Percentiles rank a stretch among this genome's conserved stretches.
Evolutionary conservation across 2,797 vertebrate genomes (phyloP).

Genomic region (Pseudochirops corinnae): DNA sequence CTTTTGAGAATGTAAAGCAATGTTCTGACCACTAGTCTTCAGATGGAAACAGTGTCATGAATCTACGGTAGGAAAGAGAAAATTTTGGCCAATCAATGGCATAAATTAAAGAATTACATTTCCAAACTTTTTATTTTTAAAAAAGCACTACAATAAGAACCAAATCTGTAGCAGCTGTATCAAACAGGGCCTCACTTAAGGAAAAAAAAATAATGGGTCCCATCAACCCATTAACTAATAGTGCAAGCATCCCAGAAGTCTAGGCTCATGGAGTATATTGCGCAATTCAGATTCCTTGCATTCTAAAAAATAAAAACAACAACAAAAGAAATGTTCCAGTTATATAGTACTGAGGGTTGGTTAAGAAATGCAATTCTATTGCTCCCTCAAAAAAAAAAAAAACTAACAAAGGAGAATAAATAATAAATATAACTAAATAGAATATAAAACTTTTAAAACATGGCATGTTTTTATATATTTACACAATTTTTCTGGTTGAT

Average conservation of each 20-base stretch:
- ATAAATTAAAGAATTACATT: slow-evolving; percentile 48
- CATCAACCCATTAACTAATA: slow-evolving; percentile 26
- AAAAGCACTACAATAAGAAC: slow-evolving; percentile 29
- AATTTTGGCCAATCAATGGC: background rate
- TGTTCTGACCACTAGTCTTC: background rate
- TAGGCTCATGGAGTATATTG: background rate
- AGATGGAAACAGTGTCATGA: slow-evolving; percentile 22
- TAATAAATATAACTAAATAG: background rate
- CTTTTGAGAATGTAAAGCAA: background rate
- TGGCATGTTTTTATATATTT: background rate
- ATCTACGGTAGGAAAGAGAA: slow-evolving; percentile 60
- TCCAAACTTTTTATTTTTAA: slow-evolving; percentile 40
- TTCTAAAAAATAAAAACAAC: background rate
- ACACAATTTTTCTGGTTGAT: background rate
- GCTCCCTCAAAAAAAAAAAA: background rate
- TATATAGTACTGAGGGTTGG: background rate
- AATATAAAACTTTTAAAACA: background rate
- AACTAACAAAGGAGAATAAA: background rate
- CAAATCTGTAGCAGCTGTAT: slow-evolving; percentile 25
- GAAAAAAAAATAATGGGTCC: slow-evolving; percentile 10
- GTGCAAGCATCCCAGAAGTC: slow-evolving; percentile 28
- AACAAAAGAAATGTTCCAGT: slow-evolving; percentile 31
- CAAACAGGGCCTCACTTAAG: background rate
- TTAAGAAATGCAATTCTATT: background rate
- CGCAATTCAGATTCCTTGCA: slow-evolving; percentile 39